Percentiles rank a stretch among this genome's conserved stretches.
These are phyloP conservation scores for Antechinus flavipes DNA, from an alignment of 2,113 vertebrate genomes.

Conservation along the genomic window DNA sequence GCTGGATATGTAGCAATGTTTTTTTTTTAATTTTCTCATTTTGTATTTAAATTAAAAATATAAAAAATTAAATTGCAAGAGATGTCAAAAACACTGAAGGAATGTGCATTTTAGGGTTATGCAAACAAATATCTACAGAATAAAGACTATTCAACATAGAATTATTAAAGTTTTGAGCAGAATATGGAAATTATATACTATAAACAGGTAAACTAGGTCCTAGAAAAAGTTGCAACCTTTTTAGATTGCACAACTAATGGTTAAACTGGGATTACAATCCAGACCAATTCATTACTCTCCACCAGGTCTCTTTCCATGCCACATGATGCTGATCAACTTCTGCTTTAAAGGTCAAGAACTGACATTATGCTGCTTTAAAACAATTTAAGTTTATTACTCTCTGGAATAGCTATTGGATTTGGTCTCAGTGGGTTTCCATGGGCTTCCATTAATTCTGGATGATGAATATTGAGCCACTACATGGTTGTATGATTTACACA, in stretches of 20 bases:
- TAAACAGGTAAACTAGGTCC: background rate
- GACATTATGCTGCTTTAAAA: background rate
- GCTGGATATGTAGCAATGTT: too few species aligned
- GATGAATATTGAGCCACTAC: background rate
- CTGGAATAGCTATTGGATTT: background rate
- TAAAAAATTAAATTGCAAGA: too few species aligned
- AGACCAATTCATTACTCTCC: background rate
- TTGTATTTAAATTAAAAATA: too few species aligned
- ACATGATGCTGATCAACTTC: background rate
- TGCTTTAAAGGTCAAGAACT: background rate
- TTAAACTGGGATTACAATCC: background rate
- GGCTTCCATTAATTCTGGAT: background rate
- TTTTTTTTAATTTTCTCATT: too few species aligned
- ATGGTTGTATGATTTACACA: background rate
- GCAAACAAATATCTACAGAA: background rate
- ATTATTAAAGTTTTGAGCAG: background rate
- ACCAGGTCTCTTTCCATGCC: background rate
- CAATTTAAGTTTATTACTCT: conserved; percentile 10
- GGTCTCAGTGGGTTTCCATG: background rate
- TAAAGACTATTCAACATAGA: background rate
- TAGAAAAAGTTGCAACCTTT: background rate
- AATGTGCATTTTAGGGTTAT: background rate
- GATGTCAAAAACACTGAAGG: background rate
- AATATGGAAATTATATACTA: background rate
- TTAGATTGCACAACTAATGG: background rate